Percentiles rank a stretch among this genome's conserved stretches.
phyloP scores from a whole-genome alignment of 2,888 invertebrate species.

The Tuta absoluta region DNA sequence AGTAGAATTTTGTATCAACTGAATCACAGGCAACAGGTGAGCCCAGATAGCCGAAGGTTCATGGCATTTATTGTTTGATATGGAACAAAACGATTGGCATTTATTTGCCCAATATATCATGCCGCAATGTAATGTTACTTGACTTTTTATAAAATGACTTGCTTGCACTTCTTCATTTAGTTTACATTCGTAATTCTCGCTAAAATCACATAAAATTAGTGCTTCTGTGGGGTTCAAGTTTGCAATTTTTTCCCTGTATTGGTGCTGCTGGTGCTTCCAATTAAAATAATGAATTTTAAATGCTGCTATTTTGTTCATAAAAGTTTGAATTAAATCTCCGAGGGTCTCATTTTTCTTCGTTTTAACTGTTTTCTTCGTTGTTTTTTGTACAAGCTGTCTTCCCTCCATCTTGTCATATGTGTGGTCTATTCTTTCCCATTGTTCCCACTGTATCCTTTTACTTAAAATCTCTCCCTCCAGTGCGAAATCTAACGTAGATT shows the following conservation, averaged over 20 bases:
- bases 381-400: slow-evolving; percentile 18
- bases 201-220: slow-evolving; percentile 6
- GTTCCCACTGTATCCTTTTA: slow-evolving; percentile 22
- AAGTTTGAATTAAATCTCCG: neutral
- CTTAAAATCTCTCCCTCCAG: neutral
- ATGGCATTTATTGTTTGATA: slow-evolving; percentile 14
- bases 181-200: slow-evolving; percentile 18
- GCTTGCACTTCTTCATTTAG: slow-evolving; percentile 14
- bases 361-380: slow-evolving; percentile 11
- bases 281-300: slow-evolving; percentile 29
- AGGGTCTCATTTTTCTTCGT: neutral
- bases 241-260: slow-evolving; percentile 17
- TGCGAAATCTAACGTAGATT: neutral
- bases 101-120: slow-evolving; percentile 11
- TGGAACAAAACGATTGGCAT: slow-evolving; percentile 16
- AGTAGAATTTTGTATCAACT: slow-evolving; percentile 15
- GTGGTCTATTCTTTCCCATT: slow-evolving; percentile 18
- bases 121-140: neutral
- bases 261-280: slow-evolving; percentile 18
- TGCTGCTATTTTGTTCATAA: neutral
- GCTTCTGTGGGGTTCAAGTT: slow-evolving; percentile 13
- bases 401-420: slow-evolving; percentile 17
- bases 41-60: slow-evolving; percentile 27
- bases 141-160: slow-evolving; percentile 13
- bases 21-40: slow-evolving; percentile 24